Evolutionary conservation across 2,888 invertebrate species (phyloP), one percentile per base, ranked within the genome.

Genomic region (Bhutanitis thaidina): DNA sequence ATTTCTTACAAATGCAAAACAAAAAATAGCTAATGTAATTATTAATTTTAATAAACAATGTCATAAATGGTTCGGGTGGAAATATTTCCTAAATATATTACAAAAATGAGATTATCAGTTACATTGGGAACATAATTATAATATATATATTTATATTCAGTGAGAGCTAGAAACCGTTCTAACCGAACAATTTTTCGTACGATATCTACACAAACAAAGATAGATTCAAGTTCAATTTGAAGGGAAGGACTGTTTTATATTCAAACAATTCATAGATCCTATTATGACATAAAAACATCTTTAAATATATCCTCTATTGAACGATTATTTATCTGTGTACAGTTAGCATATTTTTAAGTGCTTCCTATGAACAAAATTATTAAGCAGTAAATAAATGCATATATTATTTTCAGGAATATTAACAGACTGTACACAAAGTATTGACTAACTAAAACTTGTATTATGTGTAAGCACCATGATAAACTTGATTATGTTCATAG

Each of bases 1-100:
- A 56, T 54, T 37, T 2, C 25, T 58, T 46, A 53, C 32, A 55
- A 56, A 60, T 56, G 57, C 58, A 61, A 52, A 43, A 41, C 14
- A 38, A 43, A 48, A 54, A 10, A 37, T 25, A 50, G 38, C 29
- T 36, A n/a, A n/a, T n/a, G n/a, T n/a, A n/a, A n/a, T 40, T 25
- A 41, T 39, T 25, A 47, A 37, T 43, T 29, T 25, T 32, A 25
- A 25, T 36, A 27, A 10, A 46, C 30, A 30, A 30, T 30, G 30
- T n/a, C 32, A n/a, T 4, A 37, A 37, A 36, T 49, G 30, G 9
- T 39, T 37, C 25, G 14, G 13, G 25, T 49, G 30, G n/a, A 14
- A 30, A 40, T 25, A 12, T n/a, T n/a, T n/a, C n/a, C n/a, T n/a
- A n/a, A 29, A 43, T 35, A 51, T 16, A 45, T 35, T 30, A 51